Base-by-base conservation (phyloP, 92 coral and sea anemone genomes). In the Palythoa heliodiscus region DNA sequence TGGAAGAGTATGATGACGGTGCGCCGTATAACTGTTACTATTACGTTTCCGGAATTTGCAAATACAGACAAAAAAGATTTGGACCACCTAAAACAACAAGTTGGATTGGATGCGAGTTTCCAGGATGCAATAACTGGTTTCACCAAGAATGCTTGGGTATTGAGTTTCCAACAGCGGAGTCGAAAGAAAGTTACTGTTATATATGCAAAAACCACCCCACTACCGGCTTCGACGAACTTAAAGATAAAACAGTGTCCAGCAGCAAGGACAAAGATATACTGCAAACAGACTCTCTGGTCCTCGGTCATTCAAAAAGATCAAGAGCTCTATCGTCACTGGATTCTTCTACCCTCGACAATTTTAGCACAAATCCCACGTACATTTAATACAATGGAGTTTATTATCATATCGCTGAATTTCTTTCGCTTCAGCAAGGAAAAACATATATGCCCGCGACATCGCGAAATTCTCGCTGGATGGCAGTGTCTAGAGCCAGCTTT, bases 91-190 rank as follows among this genome's bases (percentile, higher is more conserved):
- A 74, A 54, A 83, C 38, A 5, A 83, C 91, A 12, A 40, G 23
- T 22, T 83, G 91, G 88, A 76, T 83, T 40, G 88, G 83, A 47
- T 88, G 91, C 87, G 70, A 77, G 55, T 88, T 74, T 63, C 90
- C 77, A 12, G 69, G 35, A 17, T 82, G 90, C 39, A 84, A 64
- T 11, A 82, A 64, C 20, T 87, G 90, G 90, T 82, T 79, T 69
- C 87, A 88, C 88, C 84, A 88, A 43, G 84, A 83, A 78, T 76
- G 88, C 35, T 84, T 88, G 24, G 24, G 52, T 76, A 63, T 88
- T 68, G 78, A 84, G 29, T 88, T 88, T 66, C 53, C 67, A 68
- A 76, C 85, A 66, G 85, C 66, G 52, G 54, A 60, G 11, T 77
- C 38, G 70, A 83, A 84, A 55, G 48, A 83, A 22, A 76, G 64